These are phyloP conservation scores for Bombus superbus DNA, from an alignment of 1,140 invertebrate genomes.

Conservation along the genomic window DNA sequence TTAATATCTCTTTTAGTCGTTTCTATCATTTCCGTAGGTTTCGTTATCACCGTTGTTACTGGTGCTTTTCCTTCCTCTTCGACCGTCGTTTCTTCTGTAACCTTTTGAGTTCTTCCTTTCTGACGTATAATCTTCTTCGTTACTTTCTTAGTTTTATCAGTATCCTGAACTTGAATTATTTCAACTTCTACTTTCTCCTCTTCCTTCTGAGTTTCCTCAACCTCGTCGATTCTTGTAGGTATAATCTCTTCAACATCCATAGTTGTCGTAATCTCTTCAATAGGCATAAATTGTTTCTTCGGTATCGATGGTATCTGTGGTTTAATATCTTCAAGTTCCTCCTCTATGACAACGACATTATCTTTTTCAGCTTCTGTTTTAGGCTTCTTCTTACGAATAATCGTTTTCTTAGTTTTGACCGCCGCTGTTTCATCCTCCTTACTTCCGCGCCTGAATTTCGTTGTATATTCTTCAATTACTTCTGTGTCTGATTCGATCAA, in stretches of 20 bases:
- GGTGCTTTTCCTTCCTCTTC: slow-evolving; percentile 74
- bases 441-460: slow-evolving; percentile 78
- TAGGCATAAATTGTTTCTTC: slow-evolving; percentile 78
- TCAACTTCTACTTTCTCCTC: slow-evolving; percentile 60
- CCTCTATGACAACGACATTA: slow-evolving; percentile 78
- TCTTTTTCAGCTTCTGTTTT: slow-evolving; percentile 60
- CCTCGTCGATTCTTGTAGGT: slow-evolving; percentile 60
- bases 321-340: slow-evolving; percentile 77
- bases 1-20: slow-evolving; percentile 16
- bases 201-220: slow-evolving; percentile 57
- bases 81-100: slow-evolving; percentile 71
- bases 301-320: slow-evolving; percentile 73
- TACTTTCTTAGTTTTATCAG: neutral
- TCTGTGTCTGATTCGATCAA: slow-evolving; percentile 78
- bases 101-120: slow-evolving; percentile 73
- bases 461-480: slow-evolving; percentile 79
- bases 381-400: slow-evolving; percentile 73
- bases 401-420: slow-evolving; percentile 79
- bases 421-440: slow-evolving; percentile 80
- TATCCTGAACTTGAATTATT: slow-evolving; percentile 16
- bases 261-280: slow-evolving; percentile 75
- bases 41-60: slow-evolving; percentile 55
- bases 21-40: slow-evolving; percentile 6
- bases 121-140: slow-evolving; percentile 75
- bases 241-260: slow-evolving; percentile 63